These are phyloP conservation scores for Poecilia wingei DNA, from an alignment of 2,797 vertebrate genomes.

Conservation along the genomic window DNA sequence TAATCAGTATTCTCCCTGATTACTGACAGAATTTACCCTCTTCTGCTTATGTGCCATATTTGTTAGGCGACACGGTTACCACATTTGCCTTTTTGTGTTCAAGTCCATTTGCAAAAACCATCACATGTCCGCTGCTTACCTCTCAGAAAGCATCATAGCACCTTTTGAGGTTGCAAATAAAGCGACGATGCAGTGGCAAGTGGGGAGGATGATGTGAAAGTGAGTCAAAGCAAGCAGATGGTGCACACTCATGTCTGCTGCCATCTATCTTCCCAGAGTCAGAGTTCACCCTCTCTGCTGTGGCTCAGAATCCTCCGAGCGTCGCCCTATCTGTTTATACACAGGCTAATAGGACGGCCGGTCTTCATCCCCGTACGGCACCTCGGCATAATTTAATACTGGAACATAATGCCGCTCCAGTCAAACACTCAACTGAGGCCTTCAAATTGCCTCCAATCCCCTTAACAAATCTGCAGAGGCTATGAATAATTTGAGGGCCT, in stretches of 20 bases:
- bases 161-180: conserved; percentile 37
- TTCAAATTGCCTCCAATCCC: conserved; percentile 79
- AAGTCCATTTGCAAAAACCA: conserved; percentile 13
- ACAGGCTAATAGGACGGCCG: conserved; percentile 71
- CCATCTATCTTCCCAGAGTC: conserved; percentile 56
- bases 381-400: conserved; percentile 77
- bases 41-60: not conserved
- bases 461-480: conserved; percentile 79
- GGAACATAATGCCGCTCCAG: conserved; percentile 73
- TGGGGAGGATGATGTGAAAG: not conserved
- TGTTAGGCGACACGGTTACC: not conserved
- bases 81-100: not conserved
- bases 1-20: not conserved
- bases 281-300: conserved; percentile 50
- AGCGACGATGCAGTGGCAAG: conserved; percentile 11
- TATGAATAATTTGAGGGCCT: conserved; percentile 76
- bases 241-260: conserved; percentile 14
- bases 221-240: conserved; percentile 46
- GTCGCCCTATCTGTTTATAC: conserved; percentile 71
- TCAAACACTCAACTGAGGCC: conserved; percentile 74
- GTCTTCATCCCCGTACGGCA: conserved; percentile 68
- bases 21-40: not conserved
- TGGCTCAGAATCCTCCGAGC: conserved; percentile 48
- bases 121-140: conserved; percentile 2
- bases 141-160: conserved; percentile 9